phyloP scores from a whole-genome alignment of 2,888 invertebrate genomes.

The Helicoverpa assulta region DNA sequence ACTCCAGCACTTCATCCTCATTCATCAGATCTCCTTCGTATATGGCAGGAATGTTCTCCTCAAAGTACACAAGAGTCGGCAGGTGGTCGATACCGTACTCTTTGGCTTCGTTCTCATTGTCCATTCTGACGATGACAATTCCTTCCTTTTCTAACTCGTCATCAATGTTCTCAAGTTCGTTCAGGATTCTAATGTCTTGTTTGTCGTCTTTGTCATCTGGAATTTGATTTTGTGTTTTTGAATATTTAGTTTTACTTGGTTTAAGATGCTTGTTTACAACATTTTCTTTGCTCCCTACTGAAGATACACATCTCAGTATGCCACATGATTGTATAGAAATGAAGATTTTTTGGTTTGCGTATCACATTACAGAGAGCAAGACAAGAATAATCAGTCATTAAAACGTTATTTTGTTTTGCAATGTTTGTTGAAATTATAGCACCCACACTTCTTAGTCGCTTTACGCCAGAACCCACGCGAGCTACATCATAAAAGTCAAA shows the following conservation, averaged over 20 bases:
- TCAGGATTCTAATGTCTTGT: constrained; percentile 96
- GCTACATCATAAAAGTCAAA: constrained; percentile 13
- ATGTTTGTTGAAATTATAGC: constrained; percentile 32
- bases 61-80: constrained; percentile 96
- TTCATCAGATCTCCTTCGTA: constrained; percentile 98
- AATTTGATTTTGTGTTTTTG: constrained; percentile 54
- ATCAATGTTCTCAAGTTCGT: constrained; percentile 97
- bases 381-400: constrained; percentile 13
- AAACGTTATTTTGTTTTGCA: constrained; percentile 18
- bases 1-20: constrained; percentile 97
- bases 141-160: constrained; percentile 97
- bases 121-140: constrained; percentile 97
- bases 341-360: neutral
- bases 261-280: too few relatives aligned
- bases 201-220: constrained; percentile 97
- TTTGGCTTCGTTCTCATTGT: constrained; percentile 97
- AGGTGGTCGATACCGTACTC: constrained; percentile 97
- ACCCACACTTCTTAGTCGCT: constrained; percentile 34
- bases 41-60: constrained; percentile 96
- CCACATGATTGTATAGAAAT: too few relatives aligned
- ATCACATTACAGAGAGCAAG: constrained; percentile 10
- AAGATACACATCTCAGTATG: too few relatives aligned
- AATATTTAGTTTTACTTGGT: neutral
- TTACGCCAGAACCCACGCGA: constrained; percentile 27
- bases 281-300: too few relatives aligned